Percentiles rank a stretch among this genome's conserved stretches.
Conservation (phyloP, 2,888 invertebrate species). For the Macrosoma leucophasiata region DNA sequence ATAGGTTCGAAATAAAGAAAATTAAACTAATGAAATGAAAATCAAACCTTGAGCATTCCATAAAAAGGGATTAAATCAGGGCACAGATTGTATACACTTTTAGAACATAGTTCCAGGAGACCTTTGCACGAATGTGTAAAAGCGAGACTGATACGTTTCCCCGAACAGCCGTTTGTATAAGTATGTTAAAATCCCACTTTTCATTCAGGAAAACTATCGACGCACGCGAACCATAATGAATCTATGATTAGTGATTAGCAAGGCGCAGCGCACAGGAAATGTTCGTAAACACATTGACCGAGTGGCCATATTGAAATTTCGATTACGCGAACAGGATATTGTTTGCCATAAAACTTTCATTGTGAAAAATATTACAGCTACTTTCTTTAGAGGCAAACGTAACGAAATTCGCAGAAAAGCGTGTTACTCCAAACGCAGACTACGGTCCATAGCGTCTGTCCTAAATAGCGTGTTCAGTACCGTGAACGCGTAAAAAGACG, state of each 20-base stretch:
- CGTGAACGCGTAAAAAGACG: conserved; percentile 34
- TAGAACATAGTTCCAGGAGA: too few species aligned
- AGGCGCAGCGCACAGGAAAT: conserved; percentile 35
- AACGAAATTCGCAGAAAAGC: too few species aligned
- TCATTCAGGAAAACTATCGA: conserved; percentile 52
- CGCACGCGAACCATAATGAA: conserved; percentile 46
- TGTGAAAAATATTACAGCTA: not conserved
- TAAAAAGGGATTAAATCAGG: too few species aligned
- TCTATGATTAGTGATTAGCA: conserved; percentile 41
- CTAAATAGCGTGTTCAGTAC: too few species aligned
- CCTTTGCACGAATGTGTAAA: too few species aligned
- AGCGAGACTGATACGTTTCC: conserved; percentile 25
- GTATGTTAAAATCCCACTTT: conserved; percentile 62
- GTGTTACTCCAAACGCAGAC: too few species aligned
- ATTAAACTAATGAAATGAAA: too few species aligned
- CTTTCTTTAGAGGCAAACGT: too few species aligned
- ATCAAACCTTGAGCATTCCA: too few species aligned
- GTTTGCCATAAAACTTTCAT: conserved; percentile 19
- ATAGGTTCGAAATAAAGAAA: too few species aligned
- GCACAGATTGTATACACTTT: too few species aligned
- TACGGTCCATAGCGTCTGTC: too few species aligned
- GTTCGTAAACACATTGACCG: conserved; percentile 32
- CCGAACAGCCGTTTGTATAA: conserved; percentile 41
- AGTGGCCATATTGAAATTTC: conserved; percentile 27
- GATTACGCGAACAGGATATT: conserved; percentile 32